Base-by-base conservation (phyloP, 2,113 vertebrate genomes). In the Rhinolophus ferrumequinum region DNA sequence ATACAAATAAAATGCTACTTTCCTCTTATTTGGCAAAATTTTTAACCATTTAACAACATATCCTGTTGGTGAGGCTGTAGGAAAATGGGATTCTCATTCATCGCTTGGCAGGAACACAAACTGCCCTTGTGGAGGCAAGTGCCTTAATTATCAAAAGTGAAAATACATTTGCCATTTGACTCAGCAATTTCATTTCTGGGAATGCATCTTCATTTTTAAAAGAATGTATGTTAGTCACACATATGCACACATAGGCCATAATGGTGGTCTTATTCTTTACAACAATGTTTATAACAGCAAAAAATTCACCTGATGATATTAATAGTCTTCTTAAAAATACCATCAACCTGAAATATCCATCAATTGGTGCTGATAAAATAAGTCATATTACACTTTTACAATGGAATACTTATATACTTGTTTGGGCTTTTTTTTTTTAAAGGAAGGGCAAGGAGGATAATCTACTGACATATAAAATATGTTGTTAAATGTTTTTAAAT, bases 281-380 rank as follows among this genome's bases (percentile, higher is more conserved):
- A 38, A 89, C 41, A 62, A n/a, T 80, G n/a, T 67, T 62, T 86
- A 35, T 22, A 90, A 70, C 33, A 85, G 50, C 19, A 69, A 76
- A 87, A 1, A 14, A 54, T 75, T 90, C 81, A 18, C 19, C 0
- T 70, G 18, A 87, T 76, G 24, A 10, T 33, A 82, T 76, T 54
- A 87, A n/a, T 30, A 86, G 35, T 75, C 30, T 90, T 52, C 70
- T 67, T 81, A 54, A 88, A 96, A 93, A 93, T 75, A 90, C 6
- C 22, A 69, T 24, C n/a, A 72, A 77, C 62, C 19, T 77, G 83
- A 77, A 83, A 88, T 88, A 56, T 79, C 21, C 6, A 52, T 94
- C 69, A 62, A 16, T 35, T 11, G 24, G 47, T 33, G 2, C 6
- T 56, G 72, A 47, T 73, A 66, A 56, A 92, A 41, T 30, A 87